Conservation (phyloP, 2,113 vertebrate species). For the Cyanoderma ruficeps region DNA sequence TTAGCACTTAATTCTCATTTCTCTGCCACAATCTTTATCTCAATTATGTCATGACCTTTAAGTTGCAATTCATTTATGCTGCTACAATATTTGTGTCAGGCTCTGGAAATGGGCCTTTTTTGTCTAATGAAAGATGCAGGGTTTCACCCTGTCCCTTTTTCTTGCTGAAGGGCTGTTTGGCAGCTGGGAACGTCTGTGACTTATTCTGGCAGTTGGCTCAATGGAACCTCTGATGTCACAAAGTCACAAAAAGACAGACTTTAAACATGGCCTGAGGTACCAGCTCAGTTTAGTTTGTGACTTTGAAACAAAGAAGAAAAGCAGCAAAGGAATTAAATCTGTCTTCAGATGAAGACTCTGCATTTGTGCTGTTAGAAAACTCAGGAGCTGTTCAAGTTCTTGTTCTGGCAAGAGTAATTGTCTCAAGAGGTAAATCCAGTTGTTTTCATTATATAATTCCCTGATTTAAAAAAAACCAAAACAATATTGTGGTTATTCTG, state of each 20-base stretch:
- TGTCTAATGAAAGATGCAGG: not conserved
- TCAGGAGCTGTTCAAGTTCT: not conserved
- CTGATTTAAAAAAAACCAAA: not conserved
- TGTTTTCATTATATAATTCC: not conserved
- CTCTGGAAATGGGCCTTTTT: not conserved
- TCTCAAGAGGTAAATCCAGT: not conserved
- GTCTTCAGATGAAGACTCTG: not conserved
- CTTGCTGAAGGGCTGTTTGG: not conserved
- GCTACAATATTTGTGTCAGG: not conserved
- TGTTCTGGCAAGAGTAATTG: not conserved
- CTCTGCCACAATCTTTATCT: not conserved
- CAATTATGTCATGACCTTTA: not conserved
- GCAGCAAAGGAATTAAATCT: not conserved
- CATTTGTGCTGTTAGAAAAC: not conserved
- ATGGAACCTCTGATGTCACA: not conserved
- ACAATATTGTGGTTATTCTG: not conserved
- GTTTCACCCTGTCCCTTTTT: not conserved
- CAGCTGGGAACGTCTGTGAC: not conserved
- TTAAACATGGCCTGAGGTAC: not conserved
- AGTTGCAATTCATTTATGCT: not conserved
- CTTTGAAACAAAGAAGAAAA: not conserved
- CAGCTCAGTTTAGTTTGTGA: not conserved
- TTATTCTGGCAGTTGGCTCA: not conserved
- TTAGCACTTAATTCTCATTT: not conserved
- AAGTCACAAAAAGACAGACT: not conserved